These are phyloP conservation scores for Blastobasis adustella DNA, from an alignment of 2,888 invertebrate genomes.

Conservation along the genomic window DNA sequence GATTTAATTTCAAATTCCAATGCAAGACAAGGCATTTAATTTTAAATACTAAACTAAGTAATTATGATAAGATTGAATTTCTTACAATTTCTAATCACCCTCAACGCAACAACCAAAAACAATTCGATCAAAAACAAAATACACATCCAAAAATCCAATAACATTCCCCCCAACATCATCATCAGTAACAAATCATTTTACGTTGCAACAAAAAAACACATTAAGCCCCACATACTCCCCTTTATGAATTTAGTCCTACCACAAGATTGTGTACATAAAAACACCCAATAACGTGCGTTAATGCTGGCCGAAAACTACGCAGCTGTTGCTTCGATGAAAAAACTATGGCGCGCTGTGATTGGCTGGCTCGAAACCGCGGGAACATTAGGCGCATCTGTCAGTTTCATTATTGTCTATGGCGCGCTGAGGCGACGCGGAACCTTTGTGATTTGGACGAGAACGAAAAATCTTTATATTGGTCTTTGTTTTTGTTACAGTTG, in stretches of 20 bases:
- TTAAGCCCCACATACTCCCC: slow-evolving; percentile 24
- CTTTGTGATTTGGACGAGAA: no score
- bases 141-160: no score
- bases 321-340: slow-evolving; percentile 54
- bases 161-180: slow-evolving; percentile 21
- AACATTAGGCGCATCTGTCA: slow-evolving; percentile 64
- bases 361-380: slow-evolving; percentile 44
- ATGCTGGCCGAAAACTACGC: slow-evolving; percentile 45
- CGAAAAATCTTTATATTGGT: no score
- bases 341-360: slow-evolving; percentile 42
- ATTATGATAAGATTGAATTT: no score
- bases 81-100: no score
- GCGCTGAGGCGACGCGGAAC: no score
- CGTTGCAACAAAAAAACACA: slow-evolving; percentile 29
- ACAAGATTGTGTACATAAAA: slow-evolving; percentile 46
- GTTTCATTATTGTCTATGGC: slow-evolving; percentile 48
- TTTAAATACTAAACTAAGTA: no score
- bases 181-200: slow-evolving; percentile 21
- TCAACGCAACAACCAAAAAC: no score
- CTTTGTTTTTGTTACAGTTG: no score
- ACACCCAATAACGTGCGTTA: slow-evolving; percentile 61
- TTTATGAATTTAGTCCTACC: slow-evolving; percentile 22
- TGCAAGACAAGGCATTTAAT: no score
- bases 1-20: no score
- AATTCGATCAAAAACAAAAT: no score